phyloP scores from a whole-genome alignment of 2,888 invertebrate species.

The Octonoba sinensis region DNA sequence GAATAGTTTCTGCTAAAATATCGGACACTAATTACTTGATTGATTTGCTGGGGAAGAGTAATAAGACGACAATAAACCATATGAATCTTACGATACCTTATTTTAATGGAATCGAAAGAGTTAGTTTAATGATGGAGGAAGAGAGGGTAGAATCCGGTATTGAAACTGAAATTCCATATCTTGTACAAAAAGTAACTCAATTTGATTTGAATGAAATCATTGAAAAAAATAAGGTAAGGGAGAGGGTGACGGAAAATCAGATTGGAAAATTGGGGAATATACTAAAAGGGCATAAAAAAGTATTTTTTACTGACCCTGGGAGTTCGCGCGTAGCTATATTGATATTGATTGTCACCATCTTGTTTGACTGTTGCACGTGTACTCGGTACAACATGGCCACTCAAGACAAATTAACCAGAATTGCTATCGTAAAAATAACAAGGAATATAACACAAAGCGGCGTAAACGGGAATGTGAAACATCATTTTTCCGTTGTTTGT shows the following conservation, averaged over 20 bases:
- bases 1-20: too few relatives aligned
- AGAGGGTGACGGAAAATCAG: too few relatives aligned
- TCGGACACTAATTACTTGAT: not conserved
- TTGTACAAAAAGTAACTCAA: too few relatives aligned
- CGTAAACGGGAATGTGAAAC: conserved; percentile 99
- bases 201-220: too few relatives aligned
- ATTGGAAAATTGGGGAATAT: too few relatives aligned
- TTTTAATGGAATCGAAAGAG: not conserved
- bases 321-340: too few relatives aligned
- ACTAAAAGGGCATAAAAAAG: too few relatives aligned
- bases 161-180: too few relatives aligned
- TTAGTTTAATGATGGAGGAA: not conserved
- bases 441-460: conserved; percentile 99
- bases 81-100: not conserved
- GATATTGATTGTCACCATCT: conserved; percentile 27
- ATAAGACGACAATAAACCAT: not conserved
- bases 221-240: too few relatives aligned
- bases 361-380: conserved; percentile 41
- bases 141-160: too few relatives aligned
- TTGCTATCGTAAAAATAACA: conserved; percentile 97
- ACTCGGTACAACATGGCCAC: conserved; percentile 52
- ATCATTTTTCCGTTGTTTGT: conserved; percentile 96
- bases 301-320: too few relatives aligned
- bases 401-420: conserved; percentile 90
- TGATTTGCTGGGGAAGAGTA: not conserved